Evolutionary conservation across 1,140 invertebrate genomes (phyloP), one percentile per base, ranked within the genome.

Genomic region (Dolichoris vasculosae): DNA sequence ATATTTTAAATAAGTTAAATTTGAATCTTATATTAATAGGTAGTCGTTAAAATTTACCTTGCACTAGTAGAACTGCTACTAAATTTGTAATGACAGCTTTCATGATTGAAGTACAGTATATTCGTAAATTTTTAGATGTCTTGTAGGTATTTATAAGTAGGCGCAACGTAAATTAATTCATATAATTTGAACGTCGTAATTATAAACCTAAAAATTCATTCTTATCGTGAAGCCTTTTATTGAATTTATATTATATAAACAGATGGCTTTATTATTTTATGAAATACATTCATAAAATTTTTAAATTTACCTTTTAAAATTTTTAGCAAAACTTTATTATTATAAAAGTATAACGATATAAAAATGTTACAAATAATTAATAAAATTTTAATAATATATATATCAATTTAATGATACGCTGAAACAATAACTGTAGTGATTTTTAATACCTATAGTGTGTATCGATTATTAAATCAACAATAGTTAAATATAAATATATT

Each of bases 221-320:
- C 38, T 43, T 43, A 73, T 73, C 23, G 3, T 4, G 35, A 38
- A 9, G 26, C 6, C 38, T 26, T 43, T 26, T 43, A 43, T 73
- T 43, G 38, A 26, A 8, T 43, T 38, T 38, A 38, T 69, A 69
- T 43, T 73, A 73, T 73, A n/a, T 73, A 73, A 73, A 43, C 69
- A 73, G 69, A 43, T 73, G 69, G 69, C 43, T 73, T 73, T 38
- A 69, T 40, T 40, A 32, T 69, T 38, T 69, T 23, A 69, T 15
- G 11, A 35, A 17, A 38, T 69, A 69, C n/a, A 35, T 38, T 69
- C 20, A 69, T 69, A 0, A 23, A 23, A 30, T 67, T 11, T 67
- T 35, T 32, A 67, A 32, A 55, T 55, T 59, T 0, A 59, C n/a
- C n/a, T n/a, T n/a, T n/a, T n/a, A 59, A 3, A 51, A 7, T 51